These are phyloP conservation scores for Fissipunctia ypsillon DNA, from an alignment of 2,888 invertebrate genomes.

Conservation along the genomic window DNA sequence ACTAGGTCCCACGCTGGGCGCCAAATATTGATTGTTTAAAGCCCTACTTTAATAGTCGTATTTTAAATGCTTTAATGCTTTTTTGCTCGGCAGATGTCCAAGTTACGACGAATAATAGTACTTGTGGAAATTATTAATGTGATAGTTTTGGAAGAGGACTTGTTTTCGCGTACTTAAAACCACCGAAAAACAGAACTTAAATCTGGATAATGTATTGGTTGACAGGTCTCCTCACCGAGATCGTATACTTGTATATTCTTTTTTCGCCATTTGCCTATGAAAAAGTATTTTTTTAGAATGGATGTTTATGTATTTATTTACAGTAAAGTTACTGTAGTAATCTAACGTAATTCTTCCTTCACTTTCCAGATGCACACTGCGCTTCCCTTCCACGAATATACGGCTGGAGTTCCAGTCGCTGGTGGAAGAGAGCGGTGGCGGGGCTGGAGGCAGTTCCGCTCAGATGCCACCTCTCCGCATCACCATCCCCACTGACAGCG, in stretches of 20 bases:
- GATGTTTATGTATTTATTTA: neutral
- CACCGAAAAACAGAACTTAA: constrained; percentile 10
- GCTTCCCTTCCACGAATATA: constrained; percentile 99
- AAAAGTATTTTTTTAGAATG: neutral
- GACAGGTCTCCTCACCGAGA: too few relatives aligned
- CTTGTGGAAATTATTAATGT: constrained; percentile 29
- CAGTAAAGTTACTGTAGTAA: neutral
- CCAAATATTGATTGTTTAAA: constrained; percentile 58
- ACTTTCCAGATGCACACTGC: constrained; percentile 95
- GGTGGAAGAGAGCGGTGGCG: constrained; percentile 94
- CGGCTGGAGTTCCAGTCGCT: constrained; percentile 98
- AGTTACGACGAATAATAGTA: constrained; percentile 33
- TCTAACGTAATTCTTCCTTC: neutral
- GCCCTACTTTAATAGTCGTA: constrained; percentile 14
- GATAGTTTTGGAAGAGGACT: constrained; percentile 31
- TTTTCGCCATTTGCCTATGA: neutral
- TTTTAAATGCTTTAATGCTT: constrained; percentile 32
- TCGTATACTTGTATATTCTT: too few relatives aligned
- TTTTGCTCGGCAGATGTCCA: constrained; percentile 48
- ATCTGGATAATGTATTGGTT: constrained; percentile 5
- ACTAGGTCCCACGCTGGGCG: constrained; percentile 51
- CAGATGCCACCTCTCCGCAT: constrained; percentile 95
- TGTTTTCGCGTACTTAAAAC: constrained; percentile 19
- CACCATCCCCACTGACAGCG: constrained; percentile 95
- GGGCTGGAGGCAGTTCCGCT: constrained; percentile 84